Evolutionary conservation across 2,888 invertebrate species (phyloP).

Genomic region (Creontiades dilutus): DNA sequence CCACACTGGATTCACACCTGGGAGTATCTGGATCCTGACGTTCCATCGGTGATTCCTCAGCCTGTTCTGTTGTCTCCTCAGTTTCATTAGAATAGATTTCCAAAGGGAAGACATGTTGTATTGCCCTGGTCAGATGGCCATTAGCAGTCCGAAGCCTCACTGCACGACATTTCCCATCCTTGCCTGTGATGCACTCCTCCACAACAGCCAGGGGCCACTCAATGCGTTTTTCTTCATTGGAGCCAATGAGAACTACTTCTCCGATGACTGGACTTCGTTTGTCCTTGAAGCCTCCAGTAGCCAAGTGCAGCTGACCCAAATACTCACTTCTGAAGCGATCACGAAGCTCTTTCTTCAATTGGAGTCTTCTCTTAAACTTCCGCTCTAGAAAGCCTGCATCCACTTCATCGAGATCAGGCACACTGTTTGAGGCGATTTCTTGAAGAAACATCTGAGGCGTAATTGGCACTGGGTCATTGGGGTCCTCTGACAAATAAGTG

Average conservation of each 20-base stretch:
- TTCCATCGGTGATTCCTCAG: too few species aligned
- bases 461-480: constrained; percentile 74
- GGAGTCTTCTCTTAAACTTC: too few species aligned
- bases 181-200: not conserved
- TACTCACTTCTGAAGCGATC: too few species aligned
- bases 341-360: too few species aligned
- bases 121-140: not conserved
- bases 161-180: not conserved
- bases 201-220: not conserved
- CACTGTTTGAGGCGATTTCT: not conserved
- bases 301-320: too few species aligned
- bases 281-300: too few species aligned
- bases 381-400: not conserved
- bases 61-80: not conserved
- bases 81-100: not conserved
- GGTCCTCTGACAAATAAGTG: constrained; percentile 51
- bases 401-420: constrained; percentile 67
- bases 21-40: too few species aligned
- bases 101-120: not conserved
- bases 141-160: not conserved
- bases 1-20: too few species aligned
- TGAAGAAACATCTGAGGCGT: constrained; percentile 75
- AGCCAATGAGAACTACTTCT: not conserved
- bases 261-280: too few species aligned
- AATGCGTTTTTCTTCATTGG: not conserved